Conservation (phyloP, 1,140 invertebrate genomes). For the Psilanteris sp. region DNA sequence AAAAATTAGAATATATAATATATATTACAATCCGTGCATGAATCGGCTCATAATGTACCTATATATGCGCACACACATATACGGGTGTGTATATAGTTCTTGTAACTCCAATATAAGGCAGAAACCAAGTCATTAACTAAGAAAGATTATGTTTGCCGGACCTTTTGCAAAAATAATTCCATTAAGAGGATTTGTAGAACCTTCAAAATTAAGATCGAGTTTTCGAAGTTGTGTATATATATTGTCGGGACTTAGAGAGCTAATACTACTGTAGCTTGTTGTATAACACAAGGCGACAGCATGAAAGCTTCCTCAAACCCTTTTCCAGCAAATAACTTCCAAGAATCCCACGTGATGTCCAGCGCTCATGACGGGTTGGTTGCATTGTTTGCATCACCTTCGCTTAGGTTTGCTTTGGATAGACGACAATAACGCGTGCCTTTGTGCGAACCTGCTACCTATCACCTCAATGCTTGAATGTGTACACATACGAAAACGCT, state of each 20-base stretch:
- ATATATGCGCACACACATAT: no score
- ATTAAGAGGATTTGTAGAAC: slow-evolving; percentile 32
- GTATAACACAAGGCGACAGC: slow-evolving; percentile 34
- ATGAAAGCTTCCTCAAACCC: slow-evolving; percentile 18
- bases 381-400: slow-evolving; percentile 51
- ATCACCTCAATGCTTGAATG: slow-evolving; percentile 17
- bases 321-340: slow-evolving; percentile 52
- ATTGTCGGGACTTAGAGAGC: slow-evolving; percentile 9
- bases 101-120: no score
- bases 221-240: slow-evolving; percentile 24
- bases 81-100: no score
- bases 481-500: slow-evolving; percentile 14
- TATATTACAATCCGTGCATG: no score
- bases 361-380: slow-evolving; percentile 14
- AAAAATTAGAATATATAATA: no score
- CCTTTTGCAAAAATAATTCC: slow-evolving; percentile 26
- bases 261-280: slow-evolving; percentile 28
- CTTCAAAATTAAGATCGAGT: slow-evolving; percentile 41
- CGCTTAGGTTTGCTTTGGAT: slow-evolving; percentile 14
- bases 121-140: slow-evolving; percentile 2
- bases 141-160: slow-evolving; percentile 15
- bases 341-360: slow-evolving; percentile 52
- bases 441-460: slow-evolving; percentile 38
- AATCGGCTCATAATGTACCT: no score
- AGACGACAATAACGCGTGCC: slow-evolving; percentile 39